These are phyloP conservation scores for Cotesia vestalis DNA, from an alignment of 1,140 invertebrate species.

Conservation along the genomic window DNA sequence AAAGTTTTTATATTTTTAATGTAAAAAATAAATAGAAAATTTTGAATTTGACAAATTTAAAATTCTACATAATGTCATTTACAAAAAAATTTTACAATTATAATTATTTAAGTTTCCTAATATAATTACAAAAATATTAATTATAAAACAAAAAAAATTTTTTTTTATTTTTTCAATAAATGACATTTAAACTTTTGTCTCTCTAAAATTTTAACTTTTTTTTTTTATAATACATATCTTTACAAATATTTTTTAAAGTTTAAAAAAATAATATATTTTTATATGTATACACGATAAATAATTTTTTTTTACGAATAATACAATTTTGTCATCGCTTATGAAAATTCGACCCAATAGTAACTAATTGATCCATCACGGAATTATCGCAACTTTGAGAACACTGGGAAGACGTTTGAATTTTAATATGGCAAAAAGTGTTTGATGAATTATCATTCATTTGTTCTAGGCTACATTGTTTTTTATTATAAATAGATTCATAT, in stretches of 20 bases:
- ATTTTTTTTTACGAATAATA: conserved; percentile 26
- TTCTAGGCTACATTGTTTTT: conserved; percentile 32
- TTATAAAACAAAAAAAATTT: too few species aligned
- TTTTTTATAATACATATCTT: background rate
- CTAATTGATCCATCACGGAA: background rate
- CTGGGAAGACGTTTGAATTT: conserved; percentile 57
- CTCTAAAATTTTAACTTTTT: too few species aligned
- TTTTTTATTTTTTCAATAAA: too few species aligned
- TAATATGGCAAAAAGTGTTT: conserved; percentile 60
- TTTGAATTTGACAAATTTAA: too few species aligned
- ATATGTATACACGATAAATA: conserved; percentile 9
- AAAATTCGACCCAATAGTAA: conserved; percentile 28
- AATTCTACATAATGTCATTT: background rate
- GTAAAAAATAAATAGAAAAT: too few species aligned
- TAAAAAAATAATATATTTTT: conserved; percentile 1
- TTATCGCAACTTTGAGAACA: conserved; percentile 31
- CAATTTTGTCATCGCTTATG: conserved; percentile 35
- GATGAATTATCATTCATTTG: conserved; percentile 44
- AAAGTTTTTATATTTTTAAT: too few species aligned
- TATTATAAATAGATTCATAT: conserved; percentile 29
- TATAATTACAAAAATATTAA: too few species aligned
- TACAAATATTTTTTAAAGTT: conserved; percentile 2
- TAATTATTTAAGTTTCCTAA: too few species aligned
- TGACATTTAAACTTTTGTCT: too few species aligned
- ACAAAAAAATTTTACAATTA: conserved; percentile 26